These are phyloP conservation scores for Rhegmatorhina hoffmannsi DNA, from an alignment of 2,113 vertebrate genomes.

Conservation along the genomic window DNA sequence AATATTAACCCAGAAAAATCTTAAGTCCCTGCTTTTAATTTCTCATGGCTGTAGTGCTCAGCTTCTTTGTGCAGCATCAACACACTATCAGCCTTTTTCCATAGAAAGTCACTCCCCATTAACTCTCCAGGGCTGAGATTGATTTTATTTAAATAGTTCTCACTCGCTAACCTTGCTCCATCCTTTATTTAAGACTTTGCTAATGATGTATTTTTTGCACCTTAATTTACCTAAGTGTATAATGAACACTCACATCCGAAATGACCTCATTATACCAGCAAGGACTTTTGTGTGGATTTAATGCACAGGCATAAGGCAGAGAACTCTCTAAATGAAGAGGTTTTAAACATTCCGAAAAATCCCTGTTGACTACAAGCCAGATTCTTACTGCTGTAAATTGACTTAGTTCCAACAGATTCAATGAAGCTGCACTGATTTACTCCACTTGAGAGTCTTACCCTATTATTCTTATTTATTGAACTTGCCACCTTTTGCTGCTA, in stretches of 20 bases:
- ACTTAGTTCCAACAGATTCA: slow-evolving; percentile 43
- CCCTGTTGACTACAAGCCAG: slow-evolving; percentile 41
- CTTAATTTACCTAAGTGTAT: slow-evolving; percentile 33
- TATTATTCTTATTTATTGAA: slow-evolving; percentile 46
- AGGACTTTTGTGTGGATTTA: background rate
- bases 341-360: slow-evolving; percentile 41
- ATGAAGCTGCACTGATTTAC: slow-evolving; percentile 37
- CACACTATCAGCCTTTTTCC: background rate
- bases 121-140: background rate
- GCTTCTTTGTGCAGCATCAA: background rate
- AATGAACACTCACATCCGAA: background rate
- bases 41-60: background rate
- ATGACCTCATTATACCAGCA: slow-evolving; percentile 20
- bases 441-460: slow-evolving; percentile 14
- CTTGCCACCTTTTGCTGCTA: slow-evolving; percentile 22
- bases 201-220: slow-evolving; percentile 3
- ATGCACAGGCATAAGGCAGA: background rate
- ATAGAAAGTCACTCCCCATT: background rate
- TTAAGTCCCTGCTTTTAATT: background rate
- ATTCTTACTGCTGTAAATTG: slow-evolving; percentile 46
- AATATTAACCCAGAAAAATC: slow-evolving; percentile 15
- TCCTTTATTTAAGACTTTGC: slow-evolving; percentile 52
- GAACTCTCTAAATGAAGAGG: background rate
- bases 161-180: slow-evolving; percentile 32
- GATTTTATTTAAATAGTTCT: slow-evolving; percentile 47